phyloP scores from a whole-genome alignment of 2,888 invertebrate species.

The Clusia tigrina region DNA sequence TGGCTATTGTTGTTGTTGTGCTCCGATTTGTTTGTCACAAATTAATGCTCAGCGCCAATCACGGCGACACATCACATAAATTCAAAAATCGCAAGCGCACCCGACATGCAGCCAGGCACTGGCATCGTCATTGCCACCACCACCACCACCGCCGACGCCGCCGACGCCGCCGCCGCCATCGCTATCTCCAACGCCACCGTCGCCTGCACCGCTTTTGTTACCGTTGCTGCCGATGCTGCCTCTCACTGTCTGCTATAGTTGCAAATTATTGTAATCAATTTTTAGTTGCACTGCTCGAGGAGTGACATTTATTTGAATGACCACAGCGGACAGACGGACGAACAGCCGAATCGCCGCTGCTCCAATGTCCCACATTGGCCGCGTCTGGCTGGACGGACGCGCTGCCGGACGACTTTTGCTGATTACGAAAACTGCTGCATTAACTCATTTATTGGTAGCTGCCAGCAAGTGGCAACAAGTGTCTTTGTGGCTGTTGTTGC shows the following conservation, averaged over 20 bases:
- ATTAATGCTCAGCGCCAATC: constrained; percentile 59
- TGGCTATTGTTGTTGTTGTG: too few species aligned
- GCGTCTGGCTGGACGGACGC: not conserved
- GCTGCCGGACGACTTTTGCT: not conserved
- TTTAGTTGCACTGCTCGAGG: constrained; percentile 46
- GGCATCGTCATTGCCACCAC: not conserved
- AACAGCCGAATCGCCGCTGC: not conserved
- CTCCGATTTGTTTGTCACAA: constrained; percentile 19
- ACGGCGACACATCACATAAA: constrained; percentile 59
- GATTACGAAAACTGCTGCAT: constrained; percentile 3
- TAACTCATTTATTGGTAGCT: constrained; percentile 8
- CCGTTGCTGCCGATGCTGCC: not conserved
- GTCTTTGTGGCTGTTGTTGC: not conserved
- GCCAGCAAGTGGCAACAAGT: constrained; percentile 4
- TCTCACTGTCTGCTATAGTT: not conserved
- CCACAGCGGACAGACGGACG: constrained; percentile 16
- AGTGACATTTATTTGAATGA: constrained; percentile 57
- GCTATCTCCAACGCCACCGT: constrained; percentile 23
- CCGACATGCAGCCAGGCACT: not conserved
- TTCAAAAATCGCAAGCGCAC: constrained; percentile 28
- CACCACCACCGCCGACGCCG: constrained; percentile 36
- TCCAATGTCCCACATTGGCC: not conserved
- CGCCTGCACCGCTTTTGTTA: constrained; percentile 20
- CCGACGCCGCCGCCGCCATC: constrained; percentile 27
- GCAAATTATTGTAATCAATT: constrained; percentile 35